Conservation (phyloP, 2,797 vertebrate genomes). For the Hapalemur alaotrensis region DNA sequence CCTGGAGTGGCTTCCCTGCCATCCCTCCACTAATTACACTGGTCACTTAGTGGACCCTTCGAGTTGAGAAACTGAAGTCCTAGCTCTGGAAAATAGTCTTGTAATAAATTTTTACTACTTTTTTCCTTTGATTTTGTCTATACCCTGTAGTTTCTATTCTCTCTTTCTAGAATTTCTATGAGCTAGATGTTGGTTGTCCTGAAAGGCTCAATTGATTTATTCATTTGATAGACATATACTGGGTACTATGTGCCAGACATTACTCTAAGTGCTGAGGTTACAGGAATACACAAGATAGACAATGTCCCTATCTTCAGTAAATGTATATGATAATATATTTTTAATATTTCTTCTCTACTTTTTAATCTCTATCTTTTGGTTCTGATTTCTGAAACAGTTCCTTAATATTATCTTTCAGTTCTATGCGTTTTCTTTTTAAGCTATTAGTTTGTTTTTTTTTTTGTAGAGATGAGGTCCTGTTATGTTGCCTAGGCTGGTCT, state of each 20-base stretch:
- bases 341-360: background rate
- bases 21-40: background rate
- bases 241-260: background rate
- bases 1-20: background rate
- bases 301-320: background rate
- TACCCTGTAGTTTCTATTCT: background rate
- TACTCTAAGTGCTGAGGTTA: background rate
- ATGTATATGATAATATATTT: background rate
- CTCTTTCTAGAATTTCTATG: slow-evolving; percentile 5
- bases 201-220: background rate
- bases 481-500: background rate
- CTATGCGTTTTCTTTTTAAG: slow-evolving; percentile 18
- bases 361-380: background rate
- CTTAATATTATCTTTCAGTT: background rate
- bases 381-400: background rate
- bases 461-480: background rate
- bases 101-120: background rate
- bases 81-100: background rate
- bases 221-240: background rate
- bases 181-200: background rate
- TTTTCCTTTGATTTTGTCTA: background rate
- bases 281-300: background rate
- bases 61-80: background rate
- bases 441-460: background rate
- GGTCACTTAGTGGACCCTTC: background rate